These are phyloP conservation scores for Rotaria magnacalcarata DNA, from an alignment of 2,888 invertebrate species.

Conservation along the genomic window DNA sequence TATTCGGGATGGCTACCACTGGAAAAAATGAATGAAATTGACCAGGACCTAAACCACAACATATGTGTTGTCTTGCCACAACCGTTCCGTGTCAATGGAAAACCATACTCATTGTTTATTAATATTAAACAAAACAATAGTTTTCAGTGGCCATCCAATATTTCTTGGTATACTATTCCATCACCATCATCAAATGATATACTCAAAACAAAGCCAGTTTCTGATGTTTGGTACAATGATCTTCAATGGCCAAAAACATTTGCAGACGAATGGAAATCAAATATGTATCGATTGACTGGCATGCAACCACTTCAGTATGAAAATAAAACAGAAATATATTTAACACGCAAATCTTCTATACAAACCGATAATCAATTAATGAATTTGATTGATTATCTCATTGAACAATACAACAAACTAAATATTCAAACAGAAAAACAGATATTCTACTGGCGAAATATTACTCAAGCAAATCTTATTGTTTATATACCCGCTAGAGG, in stretches of 20 bases:
- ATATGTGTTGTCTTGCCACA: background rate
- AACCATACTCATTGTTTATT: background rate
- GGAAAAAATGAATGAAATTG: background rate
- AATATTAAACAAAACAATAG: background rate
- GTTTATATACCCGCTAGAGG: background rate
- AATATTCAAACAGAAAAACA: background rate
- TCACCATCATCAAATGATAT: background rate
- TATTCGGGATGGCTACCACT: background rate
- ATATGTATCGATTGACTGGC: slow-evolving; percentile 13
- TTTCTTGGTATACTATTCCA: background rate
- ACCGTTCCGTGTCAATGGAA: background rate
- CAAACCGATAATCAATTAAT: slow-evolving; percentile 1
- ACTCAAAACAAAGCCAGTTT: background rate
- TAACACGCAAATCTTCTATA: background rate
- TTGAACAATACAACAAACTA: background rate
- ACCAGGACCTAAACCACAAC: background rate
- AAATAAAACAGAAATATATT: background rate
- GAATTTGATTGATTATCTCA: slow-evolving; percentile 1
- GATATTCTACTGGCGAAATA: background rate
- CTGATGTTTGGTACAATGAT: background rate
- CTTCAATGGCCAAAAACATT: background rate
- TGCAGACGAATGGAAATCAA: background rate
- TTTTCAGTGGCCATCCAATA: background rate
- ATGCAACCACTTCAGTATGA: background rate
- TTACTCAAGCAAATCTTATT: slow-evolving; percentile 4